Percentiles rank a stretch among this genome's conserved stretches.
Evolutionary conservation across 1,140 invertebrate genomes (phyloP).

Genomic region (Hypsibius dujardini): DNA sequence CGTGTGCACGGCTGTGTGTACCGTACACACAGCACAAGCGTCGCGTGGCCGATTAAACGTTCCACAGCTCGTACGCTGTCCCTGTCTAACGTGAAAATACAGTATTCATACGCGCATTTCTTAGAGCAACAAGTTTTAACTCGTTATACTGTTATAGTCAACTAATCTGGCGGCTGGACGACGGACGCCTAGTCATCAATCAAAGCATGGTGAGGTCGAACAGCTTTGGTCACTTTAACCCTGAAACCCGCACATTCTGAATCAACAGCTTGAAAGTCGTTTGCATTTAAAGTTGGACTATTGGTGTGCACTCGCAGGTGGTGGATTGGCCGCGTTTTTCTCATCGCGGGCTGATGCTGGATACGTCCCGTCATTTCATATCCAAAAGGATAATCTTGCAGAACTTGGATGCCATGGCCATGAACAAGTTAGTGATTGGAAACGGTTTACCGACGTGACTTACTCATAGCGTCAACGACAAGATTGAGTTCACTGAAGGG

Average conservation of each 20-base stretch:
- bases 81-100: background rate
- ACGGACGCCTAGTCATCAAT: conserved; percentile 31
- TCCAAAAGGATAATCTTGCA: conserved; percentile 43
- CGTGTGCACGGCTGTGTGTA: too few relatives aligned
- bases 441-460: too few relatives aligned
- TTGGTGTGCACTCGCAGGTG: conserved; percentile 31
- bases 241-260: too few relatives aligned
- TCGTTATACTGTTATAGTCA: conserved; percentile 18
- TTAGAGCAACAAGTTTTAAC: conserved; percentile 6
- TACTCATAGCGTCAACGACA: too few relatives aligned
- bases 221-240: too few relatives aligned
- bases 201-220: conserved; percentile 29
- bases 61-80: too few relatives aligned
- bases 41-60: too few relatives aligned
- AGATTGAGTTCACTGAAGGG: too few relatives aligned
- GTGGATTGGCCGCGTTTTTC: conserved; percentile 51
- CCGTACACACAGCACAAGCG: too few relatives aligned
- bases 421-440: conserved; percentile 44
- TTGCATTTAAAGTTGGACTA: too few relatives aligned
- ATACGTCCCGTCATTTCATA: conserved; percentile 63
- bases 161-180: background rate
- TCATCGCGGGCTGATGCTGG: conserved; percentile 58
- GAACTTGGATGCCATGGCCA: conserved; percentile 54
- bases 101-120: conserved; percentile 17
- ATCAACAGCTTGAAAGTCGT: too few relatives aligned